Evolutionary conservation across 2,888 invertebrate species (phyloP), one percentile per base, ranked within the genome.

Genomic region (Augochlorella aurata): DNA sequence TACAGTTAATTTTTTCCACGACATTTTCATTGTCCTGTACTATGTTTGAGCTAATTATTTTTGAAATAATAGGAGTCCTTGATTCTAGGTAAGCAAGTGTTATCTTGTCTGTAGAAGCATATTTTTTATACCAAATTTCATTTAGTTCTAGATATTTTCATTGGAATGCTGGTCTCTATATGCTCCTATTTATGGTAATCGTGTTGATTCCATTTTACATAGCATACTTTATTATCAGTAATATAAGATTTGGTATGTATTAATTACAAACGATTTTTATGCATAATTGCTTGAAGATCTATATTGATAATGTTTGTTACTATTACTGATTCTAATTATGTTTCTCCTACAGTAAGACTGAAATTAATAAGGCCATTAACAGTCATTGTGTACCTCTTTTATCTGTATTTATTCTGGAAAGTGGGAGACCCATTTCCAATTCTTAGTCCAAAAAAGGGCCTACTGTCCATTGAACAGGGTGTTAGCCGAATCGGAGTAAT

Each of bases 41-140:
- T 2, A 98, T 99, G 98, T 99, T 99, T 94, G 99, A 99, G 93
- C 95, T 99, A 79, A 99, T 99, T 83, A 99, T 99, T 92, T 99
- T 99, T 94, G 99, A 99, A 95, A 99, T 99, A 88, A 95, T 99
- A 81, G 99, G 97, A 49, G 96, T 99, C 86, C 94, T 99, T 85
- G 98, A 99, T 93, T 96, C 98, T 29, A 97, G 97, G 97, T 99
- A 95, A 89, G 77, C 63, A 38, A 71, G 67, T 29, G 88, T 92
- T 29, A 16, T n/a, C 85, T 92, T 63, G 50, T 65, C 45, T 44
- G 9, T 79, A 9, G 18, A 67, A 18, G 14, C 76, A 69, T 79
- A 67, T 74, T 69, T 68, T n/a, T 38, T 74, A 45, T 18, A n/a
- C 12, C 16, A 44, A 50, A 14, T 45, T 38, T 69, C 1, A 8